These are phyloP conservation scores for Drosophila greeni DNA, from an alignment of 2,888 invertebrate genomes.

Conservation along the genomic window DNA sequence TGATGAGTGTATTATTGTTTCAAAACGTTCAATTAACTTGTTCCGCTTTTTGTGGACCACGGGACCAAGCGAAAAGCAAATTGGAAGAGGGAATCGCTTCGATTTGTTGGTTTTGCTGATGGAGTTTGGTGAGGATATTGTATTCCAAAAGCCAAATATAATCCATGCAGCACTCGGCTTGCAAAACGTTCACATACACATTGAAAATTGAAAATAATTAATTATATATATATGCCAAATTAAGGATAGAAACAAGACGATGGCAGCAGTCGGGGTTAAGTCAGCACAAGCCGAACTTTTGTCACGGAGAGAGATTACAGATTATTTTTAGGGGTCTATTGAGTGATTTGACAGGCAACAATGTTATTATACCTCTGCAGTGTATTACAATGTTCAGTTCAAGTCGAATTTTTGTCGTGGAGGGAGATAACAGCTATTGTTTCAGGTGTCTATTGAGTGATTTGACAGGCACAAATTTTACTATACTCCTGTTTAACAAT, in stretches of 20 bases:
- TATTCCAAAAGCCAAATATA: conserved; percentile 63
- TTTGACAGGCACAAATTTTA: no score
- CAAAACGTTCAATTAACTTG: conserved; percentile 1
- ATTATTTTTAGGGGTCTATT: not conserved
- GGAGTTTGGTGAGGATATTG: conserved; percentile 50
- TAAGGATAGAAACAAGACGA: conserved; percentile 48
- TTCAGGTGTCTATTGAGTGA: no score
- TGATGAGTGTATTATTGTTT: conserved; percentile 18
- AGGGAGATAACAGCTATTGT: no score
- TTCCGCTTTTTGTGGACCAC: not conserved
- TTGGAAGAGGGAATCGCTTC: conserved; percentile 26
- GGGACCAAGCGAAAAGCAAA: conserved; percentile 32
- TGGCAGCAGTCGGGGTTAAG: conserved; percentile 30
- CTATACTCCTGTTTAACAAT: no score
- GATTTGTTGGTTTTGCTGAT: conserved; percentile 20
- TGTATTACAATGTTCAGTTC: no score
- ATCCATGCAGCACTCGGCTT: conserved; percentile 65
- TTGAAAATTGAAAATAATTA: conserved; percentile 45
- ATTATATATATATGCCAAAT: conserved; percentile 25
- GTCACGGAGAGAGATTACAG: not conserved
- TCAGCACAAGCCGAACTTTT: conserved; percentile 48
- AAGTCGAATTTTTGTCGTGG: no score
- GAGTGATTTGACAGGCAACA: not conserved
- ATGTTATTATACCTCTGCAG: no score
- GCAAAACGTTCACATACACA: conserved; percentile 68